Base-by-base conservation (phyloP, 2,888 invertebrate genomes). In the Lucinisca nassula region DNA sequence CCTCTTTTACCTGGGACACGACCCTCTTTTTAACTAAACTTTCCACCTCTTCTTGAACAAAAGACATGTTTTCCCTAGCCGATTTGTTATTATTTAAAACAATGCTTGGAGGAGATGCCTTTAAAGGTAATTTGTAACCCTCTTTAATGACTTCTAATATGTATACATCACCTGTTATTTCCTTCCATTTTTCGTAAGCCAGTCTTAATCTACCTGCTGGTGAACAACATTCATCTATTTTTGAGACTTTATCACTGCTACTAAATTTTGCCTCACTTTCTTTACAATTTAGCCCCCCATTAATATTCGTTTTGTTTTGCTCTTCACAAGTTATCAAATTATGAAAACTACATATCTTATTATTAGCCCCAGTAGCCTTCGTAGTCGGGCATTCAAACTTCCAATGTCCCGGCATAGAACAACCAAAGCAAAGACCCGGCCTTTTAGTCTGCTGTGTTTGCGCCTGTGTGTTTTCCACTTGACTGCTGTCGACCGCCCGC, bases 131-230 rank as follows among this genome's bases (percentile, higher is more conserved):
- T 27, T 70, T 70, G 30, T 79, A 72, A 3, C 72, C 79, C 10
- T 49, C 72, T 67, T 79, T 32, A n/a, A 79, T 67, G 24, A 79
- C 67, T 4, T 38, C 24, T 70, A 67, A 67, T 38, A 79, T 79
- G 27, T 79, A 79, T 21, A 6, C 21, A 30, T 67, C 67, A 37
- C 24, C 40, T 6, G 24, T 45, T 37, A 79, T 30, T 37, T 37
- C 10, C 38, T 30, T 38, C 79, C 79, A 79, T 79, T 79, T 79
- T 32, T 75, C 40, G 38, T 32, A 40, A 40, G 45, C 3, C 10
- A 21, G n/a, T 37, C 27, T 40, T 75, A 35, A 58, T 35, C 12
- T 24, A 30, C 14, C 32, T 10, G 32, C 73, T 30, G 14, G 14
- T 14, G 30, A 72, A n/a, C n/a, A n/a, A n/a, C 24, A n/a, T n/a